Percentiles rank a stretch among this genome's conserved stretches.
Evolutionary conservation across 1,140 invertebrate species (phyloP).

Genomic region (Caenorhabditis briggsae): DNA sequence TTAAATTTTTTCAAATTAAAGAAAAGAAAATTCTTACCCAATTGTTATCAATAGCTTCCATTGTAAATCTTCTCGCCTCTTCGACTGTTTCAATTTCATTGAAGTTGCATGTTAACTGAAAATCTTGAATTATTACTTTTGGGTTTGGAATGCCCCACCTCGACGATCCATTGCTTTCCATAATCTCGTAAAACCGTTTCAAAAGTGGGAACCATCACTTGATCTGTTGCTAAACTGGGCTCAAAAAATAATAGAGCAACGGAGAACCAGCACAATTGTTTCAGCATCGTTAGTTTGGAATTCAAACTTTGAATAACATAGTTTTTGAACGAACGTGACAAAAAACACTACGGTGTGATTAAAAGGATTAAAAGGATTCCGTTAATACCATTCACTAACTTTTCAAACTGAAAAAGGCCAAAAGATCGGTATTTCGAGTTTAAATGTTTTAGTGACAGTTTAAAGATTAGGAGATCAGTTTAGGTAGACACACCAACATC

Average conservation of each 20-base stretch:
- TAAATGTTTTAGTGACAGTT: too few species aligned
- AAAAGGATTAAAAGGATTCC: not conserved
- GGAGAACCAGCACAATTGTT: not conserved
- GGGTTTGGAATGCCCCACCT: not conserved
- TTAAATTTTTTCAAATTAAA: not conserved
- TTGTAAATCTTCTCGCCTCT: not conserved
- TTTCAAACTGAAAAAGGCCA: not conserved
- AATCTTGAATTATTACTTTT: not conserved
- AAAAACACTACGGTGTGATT: not conserved
- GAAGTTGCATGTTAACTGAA: constrained; percentile 3
- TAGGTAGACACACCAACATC: too few species aligned
- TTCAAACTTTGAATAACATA: not conserved
- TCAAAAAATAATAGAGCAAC: not conserved
- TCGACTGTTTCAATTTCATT: not conserved
- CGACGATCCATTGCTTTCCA: constrained; percentile 1
- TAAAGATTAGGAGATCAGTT: too few species aligned
- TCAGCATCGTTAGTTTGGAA: not conserved
- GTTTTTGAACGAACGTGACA: not conserved
- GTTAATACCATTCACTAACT: not conserved
- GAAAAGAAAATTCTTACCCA: not conserved
- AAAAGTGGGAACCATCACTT: constrained; percentile 13
- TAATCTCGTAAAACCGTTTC: not conserved
- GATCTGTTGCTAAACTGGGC: not conserved
- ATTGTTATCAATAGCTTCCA: not conserved
- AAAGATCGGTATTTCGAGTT: too few species aligned